Base-by-base conservation (phyloP, 2,888 invertebrate species). In the Rhingia rostrata region DNA sequence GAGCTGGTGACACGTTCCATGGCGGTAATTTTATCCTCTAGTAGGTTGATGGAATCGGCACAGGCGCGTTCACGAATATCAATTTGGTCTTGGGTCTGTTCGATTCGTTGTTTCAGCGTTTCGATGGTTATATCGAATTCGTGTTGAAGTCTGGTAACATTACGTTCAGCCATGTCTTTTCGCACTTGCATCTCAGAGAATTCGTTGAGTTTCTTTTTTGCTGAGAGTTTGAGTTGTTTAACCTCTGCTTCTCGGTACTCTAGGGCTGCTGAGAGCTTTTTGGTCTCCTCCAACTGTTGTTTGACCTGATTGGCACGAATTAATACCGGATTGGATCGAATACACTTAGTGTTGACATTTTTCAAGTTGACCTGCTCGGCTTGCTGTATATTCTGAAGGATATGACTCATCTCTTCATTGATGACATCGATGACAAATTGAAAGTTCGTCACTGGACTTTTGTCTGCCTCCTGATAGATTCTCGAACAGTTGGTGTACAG, bases 151-250 rank as follows among this genome's bases (percentile, higher is more conserved):
- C 94, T 93, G 0, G 93, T 93, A 78, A 95, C 90, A 89, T 98
- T 97, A 90, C 97, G 96, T 89, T 99, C 99, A 0, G 98, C 96
- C 86, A 99, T 93, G 89, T 99, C 98, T 86, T 97, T 95, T 0
- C 98, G 93, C 53, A 98, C 95, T 87, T 95, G 95, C 95, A 98
- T 96, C 92, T 98, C 97, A 0, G 97, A 97, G 10, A 97, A 90
- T 90, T 98, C 97, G 88, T 97, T 97, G 89, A 97, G 97, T 92
- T 98, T 98, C 87, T 96, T 94, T 92, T 98, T 97, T n/a, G 98
- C 92, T 4, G 95, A 93, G 88, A 96, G 95, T 91, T 95, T 95
- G 2, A 98, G 92, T 88, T 98, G 97, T 87, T 97, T 95, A 70
- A 99, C 95, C 87, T 98, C 98, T 0, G 95, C 95, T 86, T 99